phyloP scores from a whole-genome alignment of 64 coral and sea anemone genomes.

The Astreopora myriophthalma region DNA sequence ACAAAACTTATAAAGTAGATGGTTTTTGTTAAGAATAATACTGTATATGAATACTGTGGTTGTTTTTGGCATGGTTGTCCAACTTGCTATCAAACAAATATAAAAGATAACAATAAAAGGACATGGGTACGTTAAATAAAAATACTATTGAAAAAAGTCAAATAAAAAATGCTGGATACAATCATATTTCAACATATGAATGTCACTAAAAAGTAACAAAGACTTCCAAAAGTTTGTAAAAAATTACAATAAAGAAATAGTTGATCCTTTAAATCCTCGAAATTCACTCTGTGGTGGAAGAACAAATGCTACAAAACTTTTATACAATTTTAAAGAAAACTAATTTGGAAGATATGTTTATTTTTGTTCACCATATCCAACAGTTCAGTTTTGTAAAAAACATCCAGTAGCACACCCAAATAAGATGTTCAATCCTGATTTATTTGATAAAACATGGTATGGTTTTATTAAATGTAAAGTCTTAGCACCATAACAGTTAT shows the following conservation, averaged over 20 bases:
- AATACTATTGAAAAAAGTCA: neutral
- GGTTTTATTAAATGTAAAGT: constrained; percentile 38
- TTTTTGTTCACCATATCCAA: neutral
- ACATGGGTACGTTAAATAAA: constrained; percentile 35
- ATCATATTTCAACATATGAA: neutral
- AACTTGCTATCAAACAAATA: neutral
- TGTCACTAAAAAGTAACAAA: constrained; percentile 13
- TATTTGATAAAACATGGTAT: constrained; percentile 20
- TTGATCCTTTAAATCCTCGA: neutral
- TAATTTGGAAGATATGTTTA: neutral
- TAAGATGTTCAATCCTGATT: constrained; percentile 23
- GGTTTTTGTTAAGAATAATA: neutral
- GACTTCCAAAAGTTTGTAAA: neutral
- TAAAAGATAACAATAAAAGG: neutral
- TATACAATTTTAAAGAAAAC: constrained; percentile 33
- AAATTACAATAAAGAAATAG: neutral
- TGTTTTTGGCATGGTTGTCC: neutral
- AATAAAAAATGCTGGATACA: neutral
- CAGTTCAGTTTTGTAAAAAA: neutral
- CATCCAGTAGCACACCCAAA: neutral
- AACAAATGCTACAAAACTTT: neutral
- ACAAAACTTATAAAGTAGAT: neutral
- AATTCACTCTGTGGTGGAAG: neutral
- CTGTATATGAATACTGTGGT: neutral
- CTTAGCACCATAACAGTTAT: constrained; percentile 10